Percentiles rank a stretch among this genome's conserved stretches.
Evolutionary conservation across 2,113 vertebrate genomes (phyloP).

Genomic region (Capra hircus): DNA sequence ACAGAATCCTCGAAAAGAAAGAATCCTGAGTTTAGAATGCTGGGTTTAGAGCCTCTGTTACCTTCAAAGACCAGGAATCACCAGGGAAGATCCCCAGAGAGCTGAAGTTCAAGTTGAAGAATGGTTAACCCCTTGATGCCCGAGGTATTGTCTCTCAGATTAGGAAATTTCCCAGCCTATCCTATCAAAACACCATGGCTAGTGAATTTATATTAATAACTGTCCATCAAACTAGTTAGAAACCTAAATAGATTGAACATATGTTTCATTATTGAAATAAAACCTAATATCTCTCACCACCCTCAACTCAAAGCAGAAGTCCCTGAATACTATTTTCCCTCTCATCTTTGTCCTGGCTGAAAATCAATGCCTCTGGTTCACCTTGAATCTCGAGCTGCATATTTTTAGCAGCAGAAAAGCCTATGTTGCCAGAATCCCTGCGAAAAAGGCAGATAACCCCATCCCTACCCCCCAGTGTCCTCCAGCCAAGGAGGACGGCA

Average conservation of each 20-base stretch:
- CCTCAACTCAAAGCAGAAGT: neutral
- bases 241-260: neutral
- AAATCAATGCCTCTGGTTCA: conserved; percentile 59
- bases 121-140: neutral
- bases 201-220: neutral
- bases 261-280: conserved; percentile 4
- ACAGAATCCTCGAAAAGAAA: neutral
- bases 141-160: neutral
- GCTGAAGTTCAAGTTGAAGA: neutral
- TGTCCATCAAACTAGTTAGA: neutral
- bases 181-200: neutral
- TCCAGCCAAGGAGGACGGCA: conserved; percentile 4
- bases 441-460: conserved; percentile 23
- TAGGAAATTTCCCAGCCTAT: neutral
- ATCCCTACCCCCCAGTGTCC: neutral
- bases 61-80: neutral
- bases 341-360: conserved; percentile 63
- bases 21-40: neutral
- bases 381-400: conserved; percentile 56
- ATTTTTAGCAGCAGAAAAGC: conserved; percentile 56
- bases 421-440: neutral
- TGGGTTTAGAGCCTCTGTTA: neutral
- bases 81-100: neutral
- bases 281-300: neutral
- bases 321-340: conserved; percentile 38